Evolutionary conservation across 2,113 vertebrate species (phyloP), one percentile per base, ranked within the genome.

Genomic region (Leuciscus idus): DNA sequence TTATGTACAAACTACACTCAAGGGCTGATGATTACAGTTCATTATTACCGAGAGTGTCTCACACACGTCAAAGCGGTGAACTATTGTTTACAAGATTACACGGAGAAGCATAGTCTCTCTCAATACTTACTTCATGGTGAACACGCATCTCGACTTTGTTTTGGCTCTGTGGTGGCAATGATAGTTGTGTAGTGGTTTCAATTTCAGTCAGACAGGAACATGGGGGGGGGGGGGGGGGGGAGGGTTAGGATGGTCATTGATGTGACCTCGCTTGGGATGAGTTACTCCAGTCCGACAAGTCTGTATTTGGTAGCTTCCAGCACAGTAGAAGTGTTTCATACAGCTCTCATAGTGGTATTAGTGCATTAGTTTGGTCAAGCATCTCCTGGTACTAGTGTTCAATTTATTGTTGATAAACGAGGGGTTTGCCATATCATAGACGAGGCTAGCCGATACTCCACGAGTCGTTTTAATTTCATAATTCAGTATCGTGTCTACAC

Each of bases 301-400:
- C 91, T 92, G 93, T 95, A 92, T 94, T 95, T 94, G 93, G 93
- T 95, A 95, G 94, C 91, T 95, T 92, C 92, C 92, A 93, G 92
- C 93, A 94, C 94, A 93, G 91, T 95, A 93, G 94, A 93, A 90
- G 92, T 94, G 93, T 93, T 93, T 92, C 93, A 94, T 94, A 92
- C 93, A 93, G 92, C 84, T 93, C 92, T 93, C 92, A 92, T 96
- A 94, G 94, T 95, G 93, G 92, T 95, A 84, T 92, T 95, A 94
- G 94, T 95, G 94, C 92, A 93, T 94, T 95, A 95, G 94, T 93
- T 94, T 92, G 92, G 93, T 92, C 92, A 91, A 86, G 93, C 89
- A 91, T 88, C 91, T 92, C 76, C 92, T 91, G 92, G 93, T 90
- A 79, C 86, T 94, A 94, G 92, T 94, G 93, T 93, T 92, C 92